Base-by-base conservation (phyloP, 2,113 vertebrate genomes). In the Apistogramma diplotaenia region DNA sequence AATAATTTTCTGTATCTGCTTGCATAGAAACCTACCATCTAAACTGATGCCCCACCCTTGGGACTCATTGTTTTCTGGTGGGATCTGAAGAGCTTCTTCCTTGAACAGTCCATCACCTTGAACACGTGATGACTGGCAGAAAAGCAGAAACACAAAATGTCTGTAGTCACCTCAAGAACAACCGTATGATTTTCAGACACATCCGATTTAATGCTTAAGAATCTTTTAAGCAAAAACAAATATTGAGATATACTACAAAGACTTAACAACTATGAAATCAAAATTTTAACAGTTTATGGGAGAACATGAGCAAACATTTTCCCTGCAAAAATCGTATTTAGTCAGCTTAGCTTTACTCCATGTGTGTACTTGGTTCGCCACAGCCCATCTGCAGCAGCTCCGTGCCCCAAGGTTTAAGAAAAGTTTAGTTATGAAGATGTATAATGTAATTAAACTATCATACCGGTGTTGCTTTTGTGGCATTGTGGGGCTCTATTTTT, bases 21-120 rank as follows among this genome's bases (percentile, higher is more conserved):
- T 51, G 40, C 6, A 46, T 8, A 78, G 13, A 86, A 11, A 79
- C 88, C 81, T 29, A 96, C 95, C 95, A 75, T 92, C 92, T 70
- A 92, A 55, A 65, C n/a, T 65, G 33, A 92, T 59, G 16, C 46
- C 85, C 94, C 95, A 95, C 8, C 89, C 85, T 23, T 85, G 87
- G 3, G 87, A 71, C 37, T 91, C 87, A 35, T 51, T 75, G 6
- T 81, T 71, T 74, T 86, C 87, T 15, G 89, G 19, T 1, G 76
- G 74, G 58, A 83, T 76, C 54, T 74, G 90, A 43, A 90, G 81
- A 16, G 49, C 54, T 87, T 95, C 95, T 46, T 93, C 88, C 80
- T 96, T 96, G 18, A 93, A 89, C 18, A 91, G 54, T 51, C 81
- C 78, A 40, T 93, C 86, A 72, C 65, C 72, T 53, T 87, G 89